These are phyloP conservation scores for Drosophila grimshawi DNA, from an alignment of 1,140 invertebrate species.

Conservation along the genomic window DNA sequence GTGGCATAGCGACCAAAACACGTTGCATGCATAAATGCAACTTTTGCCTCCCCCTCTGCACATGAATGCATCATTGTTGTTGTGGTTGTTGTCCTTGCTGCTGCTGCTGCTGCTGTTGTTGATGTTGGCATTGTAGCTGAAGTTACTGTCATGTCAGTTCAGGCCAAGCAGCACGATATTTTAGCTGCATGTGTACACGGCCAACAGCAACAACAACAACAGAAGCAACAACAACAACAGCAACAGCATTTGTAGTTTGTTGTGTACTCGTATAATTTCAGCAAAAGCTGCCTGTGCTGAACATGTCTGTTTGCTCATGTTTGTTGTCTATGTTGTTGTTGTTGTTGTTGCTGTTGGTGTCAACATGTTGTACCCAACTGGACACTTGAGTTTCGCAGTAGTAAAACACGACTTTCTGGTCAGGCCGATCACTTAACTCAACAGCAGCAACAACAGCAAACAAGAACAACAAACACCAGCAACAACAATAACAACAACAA, in stretches of 20 bases:
- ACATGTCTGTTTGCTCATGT: conserved; percentile 52
- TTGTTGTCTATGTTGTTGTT: conserved; percentile 70
- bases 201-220: conserved; percentile 35
- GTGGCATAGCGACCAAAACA: conserved; percentile 12
- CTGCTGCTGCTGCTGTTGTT: conserved; percentile 14
- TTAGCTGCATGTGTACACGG: conserved; percentile 52
- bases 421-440: conserved; percentile 59
- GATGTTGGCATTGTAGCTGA: conserved; percentile 54
- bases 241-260: conserved; percentile 40
- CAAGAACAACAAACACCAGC: conserved; percentile 8
- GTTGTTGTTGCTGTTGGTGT: conserved; percentile 64
- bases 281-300: conserved; percentile 31
- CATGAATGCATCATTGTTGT: conserved; percentile 27
- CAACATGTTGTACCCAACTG: conserved; percentile 75
- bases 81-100: conserved; percentile 23
- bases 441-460: conserved; percentile 6
- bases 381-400: conserved; percentile 23
- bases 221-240: conserved; percentile 29
- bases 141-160: conserved; percentile 75
- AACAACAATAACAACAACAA: conserved; percentile 8
- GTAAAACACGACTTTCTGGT: conserved; percentile 27
- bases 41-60: conserved; percentile 5
- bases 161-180: conserved; percentile 64
- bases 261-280: conserved; percentile 63
- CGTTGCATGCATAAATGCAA: conserved; percentile 22